A percentile compares a stretch with the other conserved stretches of the same genome.
Conservation (phyloP, 2,888 invertebrate species). For the Cancer borealis region DNA sequence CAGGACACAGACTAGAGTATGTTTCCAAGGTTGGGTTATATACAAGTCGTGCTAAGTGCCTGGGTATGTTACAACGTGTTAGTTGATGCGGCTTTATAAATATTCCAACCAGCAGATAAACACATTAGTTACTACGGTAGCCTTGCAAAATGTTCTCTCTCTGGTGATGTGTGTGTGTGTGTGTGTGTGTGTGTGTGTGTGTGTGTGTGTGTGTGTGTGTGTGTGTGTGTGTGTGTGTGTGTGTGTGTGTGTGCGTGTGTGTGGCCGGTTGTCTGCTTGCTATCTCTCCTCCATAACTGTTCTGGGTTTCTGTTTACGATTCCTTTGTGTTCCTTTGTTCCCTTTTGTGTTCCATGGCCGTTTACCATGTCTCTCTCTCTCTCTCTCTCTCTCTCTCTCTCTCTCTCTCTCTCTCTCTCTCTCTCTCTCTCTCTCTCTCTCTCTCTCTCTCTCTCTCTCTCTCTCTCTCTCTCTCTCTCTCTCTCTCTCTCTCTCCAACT, state of each 20-base stretch:
- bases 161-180: neutral
- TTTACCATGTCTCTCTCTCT: conserved; percentile 16
- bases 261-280: neutral
- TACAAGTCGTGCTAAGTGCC: neutral
- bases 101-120: neutral
- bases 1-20: neutral
- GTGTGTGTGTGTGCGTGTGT: too few species aligned
- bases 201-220: neutral
- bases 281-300: conserved; percentile 16
- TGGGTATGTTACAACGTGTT: neutral
- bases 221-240: too few species aligned
- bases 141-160: neutral
- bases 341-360: conserved; percentile 4
- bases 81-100: neutral
- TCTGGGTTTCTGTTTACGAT: conserved; percentile 15
- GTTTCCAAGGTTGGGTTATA: neutral
- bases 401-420: conserved; percentile 49
- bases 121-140: neutral
- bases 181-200: neutral
- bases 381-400: conserved; percentile 49
- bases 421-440: conserved; percentile 50
- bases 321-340: neutral
- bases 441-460: conserved; percentile 50
- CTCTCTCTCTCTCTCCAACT: too few species aligned
- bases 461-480: conserved; percentile 50